A percentile compares a stretch with the other conserved stretches of the same genome.
Evolutionary conservation across 1,140 invertebrate species (phyloP).

Genomic region (Panagrolaimus sp.): DNA sequence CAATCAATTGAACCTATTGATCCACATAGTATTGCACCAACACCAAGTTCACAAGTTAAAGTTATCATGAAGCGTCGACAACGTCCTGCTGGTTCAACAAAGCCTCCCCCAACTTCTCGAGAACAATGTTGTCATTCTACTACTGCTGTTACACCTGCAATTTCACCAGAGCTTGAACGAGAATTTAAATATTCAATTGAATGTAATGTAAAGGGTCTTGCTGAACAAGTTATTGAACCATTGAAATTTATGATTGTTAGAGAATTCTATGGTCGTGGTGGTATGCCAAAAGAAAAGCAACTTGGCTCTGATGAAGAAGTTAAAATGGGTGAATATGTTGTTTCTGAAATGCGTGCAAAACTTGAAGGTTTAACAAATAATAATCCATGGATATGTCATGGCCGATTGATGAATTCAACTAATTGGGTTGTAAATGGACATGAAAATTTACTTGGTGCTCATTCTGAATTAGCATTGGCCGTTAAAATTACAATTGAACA

Average conservation of each 20-base stretch:
- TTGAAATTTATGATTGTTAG: background rate
- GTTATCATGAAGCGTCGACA: background rate
- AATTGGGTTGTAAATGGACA: constrained; percentile 11
- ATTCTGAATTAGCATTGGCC: background rate
- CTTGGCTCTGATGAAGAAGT: background rate
- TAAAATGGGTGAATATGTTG: background rate
- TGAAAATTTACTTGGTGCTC: constrained; percentile 5
- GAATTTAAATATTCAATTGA: background rate
- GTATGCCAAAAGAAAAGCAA: background rate
- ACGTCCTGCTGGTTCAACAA: background rate
- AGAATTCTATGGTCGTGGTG: background rate
- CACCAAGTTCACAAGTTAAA: background rate
- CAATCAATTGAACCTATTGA: constrained; percentile 7
- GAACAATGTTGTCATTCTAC: background rate
- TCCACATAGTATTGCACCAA: background rate
- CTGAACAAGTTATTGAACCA: background rate
- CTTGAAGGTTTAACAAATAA: background rate
- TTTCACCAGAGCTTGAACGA: background rate
- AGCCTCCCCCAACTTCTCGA: background rate
- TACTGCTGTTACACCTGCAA: background rate
- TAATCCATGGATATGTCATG: constrained; percentile 11
- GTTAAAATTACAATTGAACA: background rate
- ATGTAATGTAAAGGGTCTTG: background rate
- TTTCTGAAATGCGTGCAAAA: background rate
- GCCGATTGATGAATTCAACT: background rate